Evolutionary conservation across 2,888 invertebrate genomes (phyloP).

Genomic region (Muscina levida): DNA sequence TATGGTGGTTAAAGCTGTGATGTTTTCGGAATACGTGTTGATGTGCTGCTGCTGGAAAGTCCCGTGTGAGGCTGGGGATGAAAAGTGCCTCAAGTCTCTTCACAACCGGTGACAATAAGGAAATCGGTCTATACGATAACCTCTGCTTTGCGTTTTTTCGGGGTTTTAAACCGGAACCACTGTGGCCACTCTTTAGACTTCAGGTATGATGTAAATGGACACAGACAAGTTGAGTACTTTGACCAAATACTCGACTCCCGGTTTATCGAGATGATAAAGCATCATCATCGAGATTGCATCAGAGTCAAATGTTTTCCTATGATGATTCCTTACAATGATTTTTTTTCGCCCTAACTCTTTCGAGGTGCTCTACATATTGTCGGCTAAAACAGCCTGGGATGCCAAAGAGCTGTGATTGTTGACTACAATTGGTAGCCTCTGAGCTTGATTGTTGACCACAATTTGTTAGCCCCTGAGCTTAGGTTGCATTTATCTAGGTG

Average conservation of each 20-base stretch:
- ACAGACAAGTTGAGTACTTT: neutral
- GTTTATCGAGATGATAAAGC: neutral
- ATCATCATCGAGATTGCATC: neutral
- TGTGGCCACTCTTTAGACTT: too few species aligned
- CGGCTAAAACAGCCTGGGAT: neutral
- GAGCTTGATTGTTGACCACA: neutral
- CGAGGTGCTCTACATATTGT: neutral
- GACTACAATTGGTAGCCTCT: neutral
- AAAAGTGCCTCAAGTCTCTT: too few species aligned
- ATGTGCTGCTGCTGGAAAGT: too few species aligned
- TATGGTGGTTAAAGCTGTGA: too few species aligned
- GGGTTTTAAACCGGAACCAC: too few species aligned
- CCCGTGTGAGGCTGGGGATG: too few species aligned
- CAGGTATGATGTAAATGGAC: too few species aligned
- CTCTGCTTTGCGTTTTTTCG: too few species aligned
- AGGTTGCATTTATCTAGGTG: conserved; percentile 2
- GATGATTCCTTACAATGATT: neutral
- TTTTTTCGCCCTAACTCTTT: neutral
- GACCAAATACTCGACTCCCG: neutral
- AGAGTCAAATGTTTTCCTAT: neutral
- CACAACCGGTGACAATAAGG: too few species aligned
- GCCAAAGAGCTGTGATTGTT: neutral
- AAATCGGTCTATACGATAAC: too few species aligned
- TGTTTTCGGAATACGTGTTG: too few species aligned
- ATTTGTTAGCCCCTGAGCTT: neutral